These are phyloP conservation scores for Axis porcinus DNA, from an alignment of 2,113 vertebrate species.

Conservation along the genomic window DNA sequence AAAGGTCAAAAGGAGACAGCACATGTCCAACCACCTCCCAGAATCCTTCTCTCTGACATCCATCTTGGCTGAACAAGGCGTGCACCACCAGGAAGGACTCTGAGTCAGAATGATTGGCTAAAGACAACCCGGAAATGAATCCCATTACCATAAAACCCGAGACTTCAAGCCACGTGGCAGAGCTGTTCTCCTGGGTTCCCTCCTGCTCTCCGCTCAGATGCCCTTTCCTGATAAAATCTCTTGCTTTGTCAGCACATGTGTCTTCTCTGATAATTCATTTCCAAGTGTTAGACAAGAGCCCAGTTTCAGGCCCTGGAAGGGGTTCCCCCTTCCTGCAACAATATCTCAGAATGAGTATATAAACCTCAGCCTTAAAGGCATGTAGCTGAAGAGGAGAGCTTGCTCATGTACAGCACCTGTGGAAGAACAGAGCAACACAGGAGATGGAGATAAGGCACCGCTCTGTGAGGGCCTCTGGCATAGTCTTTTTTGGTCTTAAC, in stretches of 20 bases:
- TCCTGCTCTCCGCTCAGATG: fast-evolving
- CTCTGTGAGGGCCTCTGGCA: neutral
- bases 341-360: neutral
- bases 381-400: neutral
- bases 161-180: neutral
- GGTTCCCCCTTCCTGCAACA: neutral
- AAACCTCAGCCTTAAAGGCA: neutral
- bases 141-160: neutral
- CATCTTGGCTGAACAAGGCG: neutral
- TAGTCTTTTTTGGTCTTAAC: neutral
- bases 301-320: neutral
- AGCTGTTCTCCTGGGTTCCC: neutral
- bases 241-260: neutral
- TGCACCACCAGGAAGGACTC: neutral
- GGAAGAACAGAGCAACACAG: neutral
- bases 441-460: neutral
- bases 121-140: neutral
- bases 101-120: neutral
- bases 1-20: neutral
- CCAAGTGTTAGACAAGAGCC: fast-evolving
- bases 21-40: neutral
- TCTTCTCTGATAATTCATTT: neutral
- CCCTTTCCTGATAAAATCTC: neutral
- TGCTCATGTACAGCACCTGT: neutral
- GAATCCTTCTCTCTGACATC: neutral